Base-by-base conservation (phyloP, 2,113 vertebrate species). In the Tachycineta bicolor region DNA sequence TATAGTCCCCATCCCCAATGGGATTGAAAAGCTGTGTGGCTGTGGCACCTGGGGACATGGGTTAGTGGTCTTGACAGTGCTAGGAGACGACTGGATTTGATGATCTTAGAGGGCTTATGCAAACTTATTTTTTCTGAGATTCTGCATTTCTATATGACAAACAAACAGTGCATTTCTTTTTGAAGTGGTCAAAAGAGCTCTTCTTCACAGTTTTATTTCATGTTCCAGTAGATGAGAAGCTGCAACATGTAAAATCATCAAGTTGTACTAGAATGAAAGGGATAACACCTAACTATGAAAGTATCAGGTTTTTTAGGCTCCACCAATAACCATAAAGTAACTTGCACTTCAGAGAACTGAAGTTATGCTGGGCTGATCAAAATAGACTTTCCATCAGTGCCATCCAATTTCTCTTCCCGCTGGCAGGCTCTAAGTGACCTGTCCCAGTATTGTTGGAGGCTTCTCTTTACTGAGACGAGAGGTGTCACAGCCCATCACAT, bases 401-500 rank as follows among this genome's bases (percentile, higher is more conserved):
- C 92, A 93, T 63, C 41, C 70, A 43, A 67, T 94, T 95, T 94
- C 69, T 91, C 46, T 96, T 94, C 83, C 74, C 87, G 31, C 37
- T 92, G 59, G 53, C 83, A 95, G 71, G 88, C 60, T 82, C 52
- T 79, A 92, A 95, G 90, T 97, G 93, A 94, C 12, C 5, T 91
- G 80, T 93, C 64, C 91, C 68, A 62, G 63, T 93, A 96, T 91
- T 87, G 84, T 34, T 62, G 33, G 37, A 95, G 81, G 65, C 1
- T 3, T 20, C n/a, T 64, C 43, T 73, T 96, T 68, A 55, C 75
- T 56, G 90, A 96, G 96, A 96, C 2, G 4, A 89, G 93, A 65
- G 73, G 53, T 94, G 91, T 94, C 96, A 96, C 60, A 90, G 90
- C 83, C 86, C 70, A 95, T 97, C 96, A 88, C 0, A 7, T 63